Evolutionary conservation across 2,797 vertebrate species (phyloP).

Genomic region (Ctenopoma multispine): DNA sequence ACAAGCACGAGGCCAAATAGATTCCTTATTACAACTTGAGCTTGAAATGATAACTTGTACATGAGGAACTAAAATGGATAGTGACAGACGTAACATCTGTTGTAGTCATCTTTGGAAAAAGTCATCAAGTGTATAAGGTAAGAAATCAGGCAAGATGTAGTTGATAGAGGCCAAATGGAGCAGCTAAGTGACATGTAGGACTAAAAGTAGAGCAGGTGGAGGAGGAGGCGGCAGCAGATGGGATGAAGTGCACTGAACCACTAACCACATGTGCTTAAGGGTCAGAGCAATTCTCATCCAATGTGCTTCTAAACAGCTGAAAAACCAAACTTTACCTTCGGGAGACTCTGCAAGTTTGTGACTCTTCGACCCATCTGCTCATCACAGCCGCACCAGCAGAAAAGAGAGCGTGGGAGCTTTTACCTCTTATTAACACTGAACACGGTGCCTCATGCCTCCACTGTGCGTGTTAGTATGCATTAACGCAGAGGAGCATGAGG

Average conservation of each 20-base stretch:
- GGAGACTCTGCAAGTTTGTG: constrained; percentile 52
- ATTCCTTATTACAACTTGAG: constrained; percentile 38
- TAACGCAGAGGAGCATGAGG: constrained; percentile 58
- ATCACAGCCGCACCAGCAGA: constrained; percentile 37
- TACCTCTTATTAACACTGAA: constrained; percentile 68
- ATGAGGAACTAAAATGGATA: constrained; percentile 30
- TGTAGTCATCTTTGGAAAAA: constrained; percentile 30
- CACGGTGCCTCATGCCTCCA: constrained; percentile 44
- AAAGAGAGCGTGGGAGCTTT: constrained; percentile 52
- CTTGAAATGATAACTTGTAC: constrained; percentile 28
- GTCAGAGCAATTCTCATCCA: constrained; percentile 62
- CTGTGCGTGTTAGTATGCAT: constrained; percentile 70
- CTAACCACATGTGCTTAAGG: constrained; percentile 59
- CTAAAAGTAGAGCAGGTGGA: constrained; percentile 28
- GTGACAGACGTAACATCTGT: constrained; percentile 40
- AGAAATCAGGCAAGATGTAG: constrained; percentile 19
- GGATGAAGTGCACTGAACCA: constrained; percentile 60
- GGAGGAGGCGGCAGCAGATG: constrained; percentile 54
- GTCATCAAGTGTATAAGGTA: constrained; percentile 19
- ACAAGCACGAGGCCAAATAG: constrained; percentile 47
- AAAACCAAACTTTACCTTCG: constrained; percentile 65
- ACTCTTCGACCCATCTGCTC: constrained; percentile 65
- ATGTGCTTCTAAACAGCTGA: constrained; percentile 62
- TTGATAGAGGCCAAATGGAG: constrained; percentile 15
- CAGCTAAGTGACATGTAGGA: constrained; percentile 31